Base-by-base conservation (phyloP, 1,140 invertebrate species). In the Drosophila tani region DNA sequence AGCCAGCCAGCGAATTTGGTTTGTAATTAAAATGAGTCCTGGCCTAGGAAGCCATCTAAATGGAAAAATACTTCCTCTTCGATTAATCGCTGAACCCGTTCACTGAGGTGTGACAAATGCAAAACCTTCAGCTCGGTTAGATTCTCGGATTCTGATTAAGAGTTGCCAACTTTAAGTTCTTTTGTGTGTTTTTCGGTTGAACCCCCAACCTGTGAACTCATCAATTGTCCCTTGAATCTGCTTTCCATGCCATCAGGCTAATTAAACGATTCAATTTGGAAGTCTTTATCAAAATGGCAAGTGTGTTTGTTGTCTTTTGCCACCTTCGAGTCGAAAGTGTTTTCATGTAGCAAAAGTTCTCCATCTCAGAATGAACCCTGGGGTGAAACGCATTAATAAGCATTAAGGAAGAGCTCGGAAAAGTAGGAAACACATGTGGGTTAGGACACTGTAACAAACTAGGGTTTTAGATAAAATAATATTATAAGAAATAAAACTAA, bases 1-100 rank as follows among this genome's bases (percentile, higher is more conserved):
- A 77, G 76, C 65, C 84, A 79, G 77, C 40, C 68, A 67, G 67
- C 66, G 75, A 80, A 84, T 90, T 88, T 84, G 81, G 84, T 84
- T 90, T 88, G 80, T 88, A 88, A 88, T 88, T 88, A 88, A 88
- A 88, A 88, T 51, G 84, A 79, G 69, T 70, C 81, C 82, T n/a
- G 14, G 27, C 55, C 51, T 50, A 32, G 51, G 47, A 35, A 57
- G 15, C 35, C 69, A 79, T 57, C 64, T 81, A 76, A 76, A 80
- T 80, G 83, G 77, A 78, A 78, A 83, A 76, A 77, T 68, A 70
- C 60, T 67, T 66, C 47, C 43, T 67, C 70, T 78, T 75, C 84
- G 84, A 83, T 87, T 87, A 81, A 79, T 75, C 69, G 60, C 58
- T 78, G 67, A 88, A 88, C 85, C 81, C 78, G 84, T 69, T 46